phyloP scores from a whole-genome alignment of 1,140 invertebrate species.

The Drosophila erecta region DNA sequence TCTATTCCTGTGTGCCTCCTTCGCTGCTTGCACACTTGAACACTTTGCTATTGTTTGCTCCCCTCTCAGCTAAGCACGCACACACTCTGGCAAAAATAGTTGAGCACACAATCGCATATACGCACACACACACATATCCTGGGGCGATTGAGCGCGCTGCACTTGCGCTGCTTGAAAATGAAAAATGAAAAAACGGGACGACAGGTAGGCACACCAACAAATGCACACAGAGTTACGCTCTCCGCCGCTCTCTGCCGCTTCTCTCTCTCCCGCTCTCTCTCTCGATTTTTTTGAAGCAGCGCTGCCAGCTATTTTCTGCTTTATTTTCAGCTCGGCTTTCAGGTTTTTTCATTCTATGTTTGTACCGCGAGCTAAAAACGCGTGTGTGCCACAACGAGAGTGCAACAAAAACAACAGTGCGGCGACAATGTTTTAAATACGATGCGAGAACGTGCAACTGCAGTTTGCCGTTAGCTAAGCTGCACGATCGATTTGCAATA shows the following conservation, averaged over 20 bases:
- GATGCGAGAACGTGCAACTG: slow-evolving; percentile 41
- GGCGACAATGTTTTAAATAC: slow-evolving; percentile 21
- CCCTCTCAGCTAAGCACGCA: slow-evolving; percentile 24
- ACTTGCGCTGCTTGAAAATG: slow-evolving; percentile 65
- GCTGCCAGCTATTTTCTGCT: slow-evolving; percentile 36
- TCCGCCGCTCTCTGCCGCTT: slow-evolving; percentile 13
- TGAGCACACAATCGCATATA: background rate
- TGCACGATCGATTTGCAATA: slow-evolving; percentile 46
- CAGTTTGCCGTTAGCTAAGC: slow-evolving; percentile 34
- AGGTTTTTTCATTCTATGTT: slow-evolving; percentile 74
- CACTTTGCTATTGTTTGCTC: slow-evolving; percentile 64
- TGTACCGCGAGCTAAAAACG: slow-evolving; percentile 73
- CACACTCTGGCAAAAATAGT: background rate
- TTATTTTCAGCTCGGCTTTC: slow-evolving; percentile 65
- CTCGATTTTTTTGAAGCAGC: slow-evolving; percentile 10
- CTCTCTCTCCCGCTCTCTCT: slow-evolving; percentile 10
- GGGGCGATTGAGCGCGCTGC: slow-evolving; percentile 67
- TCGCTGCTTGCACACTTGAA: slow-evolving; percentile 60
- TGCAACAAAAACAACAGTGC: slow-evolving; percentile 24
- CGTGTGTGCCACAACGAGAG: slow-evolving; percentile 28
- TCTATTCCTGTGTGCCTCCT: slow-evolving; percentile 41
- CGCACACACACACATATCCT: slow-evolving; percentile 35
- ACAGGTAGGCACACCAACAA: slow-evolving; percentile 54
- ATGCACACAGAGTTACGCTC: slow-evolving; percentile 20
- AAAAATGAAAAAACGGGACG: slow-evolving; percentile 27